Evolutionary conservation across 2,888 invertebrate genomes (phyloP).

Genomic region (Andricus quercusramuli): DNA sequence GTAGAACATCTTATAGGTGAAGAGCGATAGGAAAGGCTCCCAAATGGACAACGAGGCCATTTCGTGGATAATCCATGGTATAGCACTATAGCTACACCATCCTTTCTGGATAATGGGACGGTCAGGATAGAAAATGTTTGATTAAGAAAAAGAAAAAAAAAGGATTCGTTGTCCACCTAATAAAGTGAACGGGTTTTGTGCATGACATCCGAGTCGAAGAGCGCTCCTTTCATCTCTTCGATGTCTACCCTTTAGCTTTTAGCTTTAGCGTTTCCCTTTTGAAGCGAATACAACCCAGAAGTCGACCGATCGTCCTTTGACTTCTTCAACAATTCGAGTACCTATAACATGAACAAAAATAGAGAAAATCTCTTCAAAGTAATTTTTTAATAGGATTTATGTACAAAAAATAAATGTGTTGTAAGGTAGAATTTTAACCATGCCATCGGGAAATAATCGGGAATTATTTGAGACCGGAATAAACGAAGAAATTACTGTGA

Average conservation of each 20-base stretch:
- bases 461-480: too few species aligned
- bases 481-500: too few species aligned
- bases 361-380: background rate
- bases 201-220: conserved; percentile 1
- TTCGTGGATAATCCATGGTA: conserved; percentile 63
- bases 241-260: background rate
- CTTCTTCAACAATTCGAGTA: background rate
- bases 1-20: conserved; percentile 23
- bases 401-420: too few species aligned
- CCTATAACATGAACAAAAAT: background rate
- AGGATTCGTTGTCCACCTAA: conserved; percentile 58
- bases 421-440: too few species aligned
- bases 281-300: background rate
- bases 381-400: background rate
- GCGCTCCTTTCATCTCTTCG: conserved; percentile 1
- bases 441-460: too few species aligned
- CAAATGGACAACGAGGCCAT: conserved; percentile 37
- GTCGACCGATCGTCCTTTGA: background rate
- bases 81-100: conserved; percentile 50
- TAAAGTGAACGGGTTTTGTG: conserved; percentile 49
- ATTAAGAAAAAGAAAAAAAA: conserved; percentile 43
- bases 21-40: conserved; percentile 3
- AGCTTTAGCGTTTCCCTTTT: background rate
- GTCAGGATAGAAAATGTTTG: conserved; percentile 34
- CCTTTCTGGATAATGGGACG: conserved; percentile 58